Base-by-base conservation (phyloP, 2,797 vertebrate species). In the Remorina albescens region DNA sequence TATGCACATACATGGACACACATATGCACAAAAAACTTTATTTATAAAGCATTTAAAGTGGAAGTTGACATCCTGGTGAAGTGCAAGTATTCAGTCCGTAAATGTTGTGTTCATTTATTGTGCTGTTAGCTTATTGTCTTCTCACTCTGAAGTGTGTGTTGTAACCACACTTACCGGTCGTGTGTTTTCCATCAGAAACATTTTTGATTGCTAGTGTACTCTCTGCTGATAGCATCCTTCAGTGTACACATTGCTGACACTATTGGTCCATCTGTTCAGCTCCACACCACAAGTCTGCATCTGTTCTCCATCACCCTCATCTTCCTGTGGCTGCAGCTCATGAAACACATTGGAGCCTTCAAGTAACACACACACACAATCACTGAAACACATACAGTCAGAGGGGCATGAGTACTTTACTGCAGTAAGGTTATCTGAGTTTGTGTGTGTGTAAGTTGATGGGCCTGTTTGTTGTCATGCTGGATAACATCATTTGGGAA, bases 331-430 rank as follows among this genome's bases (percentile, higher is more conserved):
- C 78, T 95, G 21, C 67, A 91, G 23, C 83, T 94, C 57, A 92
- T 95, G 92, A 94, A 95, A 76, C 92, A 95, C 7, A 89, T 94
- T 55, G 75, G 92, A 71, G 92, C 92, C 37, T 94, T 95, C 79
- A 92, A 91, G 94, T 94, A 74, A 23, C 46, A 47, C 46, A 23
- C 23, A 51, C 2, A 54, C 42, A 21, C 39, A 26, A 19, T 4
- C 8, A 13, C 26, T 19, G 41, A 18, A 18, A 44, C 42, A 44
- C 19, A 44, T 19, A 42, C 41, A 42, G n/a, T n/a, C n/a, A n/a
- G n/a, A n/a, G n/a, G n/a, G n/a, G n/a, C n/a, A n/a, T n/a, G n/a
- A n/a, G n/a, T n/a, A n/a, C n/a, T n/a, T n/a, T n/a, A n/a, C n/a
- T n/a, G n/a, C n/a, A n/a, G n/a, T n/a, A n/a, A n/a, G n/a, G n/a